A percentile compares a stretch with the other conserved stretches of the same genome.
Evolutionary conservation across 2,888 invertebrate genomes (phyloP).

Genomic region (Agapetus fuscipes): DNA sequence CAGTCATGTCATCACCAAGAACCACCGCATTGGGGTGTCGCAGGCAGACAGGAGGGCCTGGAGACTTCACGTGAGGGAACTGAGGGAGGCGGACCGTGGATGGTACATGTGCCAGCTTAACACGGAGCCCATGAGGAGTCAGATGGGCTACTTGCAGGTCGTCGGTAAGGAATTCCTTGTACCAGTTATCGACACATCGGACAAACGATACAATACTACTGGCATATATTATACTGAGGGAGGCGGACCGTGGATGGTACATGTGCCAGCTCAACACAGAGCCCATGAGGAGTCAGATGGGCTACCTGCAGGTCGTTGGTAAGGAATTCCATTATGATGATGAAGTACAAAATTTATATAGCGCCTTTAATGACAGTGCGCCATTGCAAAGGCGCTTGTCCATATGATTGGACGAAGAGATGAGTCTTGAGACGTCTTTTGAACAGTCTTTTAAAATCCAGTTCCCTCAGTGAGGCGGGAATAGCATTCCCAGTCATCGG

Average conservation of each 20-base stretch:
- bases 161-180: conserved; percentile 42
- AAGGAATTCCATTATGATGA: conserved; percentile 29
- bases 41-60: conserved; percentile 73
- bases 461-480: too few relatives aligned
- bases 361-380: too few relatives aligned
- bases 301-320: conserved; percentile 58
- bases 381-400: too few relatives aligned
- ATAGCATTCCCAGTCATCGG: too few relatives aligned
- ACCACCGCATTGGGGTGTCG: conserved; percentile 73
- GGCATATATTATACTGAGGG: too few relatives aligned
- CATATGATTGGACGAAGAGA: too few relatives aligned
- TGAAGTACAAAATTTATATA: too few relatives aligned
- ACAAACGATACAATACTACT: too few relatives aligned
- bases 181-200: too few relatives aligned
- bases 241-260: conserved; percentile 73
- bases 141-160: conserved; percentile 54
- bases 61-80: conserved; percentile 72
- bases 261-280: conserved; percentile 71
- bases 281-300: conserved; percentile 64
- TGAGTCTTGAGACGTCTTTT: too few relatives aligned
- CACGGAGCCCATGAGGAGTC: conserved; percentile 67
- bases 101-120: conserved; percentile 76
- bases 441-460: too few relatives aligned
- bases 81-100: conserved; percentile 69
- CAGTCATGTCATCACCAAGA: conserved; percentile 82